Conservation (phyloP, 2,113 vertebrate genomes). For the Lamprologus ornatipinnis region DNA sequence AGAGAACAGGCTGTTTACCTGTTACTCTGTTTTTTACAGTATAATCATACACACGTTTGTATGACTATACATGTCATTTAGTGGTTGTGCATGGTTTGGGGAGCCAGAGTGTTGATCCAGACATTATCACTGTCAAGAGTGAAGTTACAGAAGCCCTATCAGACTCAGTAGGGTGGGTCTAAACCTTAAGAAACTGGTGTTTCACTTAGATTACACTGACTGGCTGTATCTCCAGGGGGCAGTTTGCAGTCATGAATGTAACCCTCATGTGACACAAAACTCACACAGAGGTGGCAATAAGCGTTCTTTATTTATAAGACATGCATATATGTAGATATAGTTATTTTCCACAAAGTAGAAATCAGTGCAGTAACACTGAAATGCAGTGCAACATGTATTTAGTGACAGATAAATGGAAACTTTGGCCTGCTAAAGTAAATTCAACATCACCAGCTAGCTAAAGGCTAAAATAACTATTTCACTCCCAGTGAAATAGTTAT, state of each 20-base stretch:
- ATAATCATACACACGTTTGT: accelerated
- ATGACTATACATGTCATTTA: neutral
- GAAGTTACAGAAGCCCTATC: neutral
- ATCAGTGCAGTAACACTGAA: neutral
- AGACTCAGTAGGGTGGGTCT: neutral
- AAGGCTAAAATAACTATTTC: neutral
- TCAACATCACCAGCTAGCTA: neutral
- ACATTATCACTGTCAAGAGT: neutral
- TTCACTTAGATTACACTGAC: neutral
- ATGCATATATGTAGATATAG: neutral
- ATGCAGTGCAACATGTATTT: neutral
- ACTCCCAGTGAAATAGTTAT: neutral
- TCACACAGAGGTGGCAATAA: neutral
- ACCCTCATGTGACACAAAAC: neutral
- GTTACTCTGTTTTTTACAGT: neutral
- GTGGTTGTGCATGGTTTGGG: neutral
- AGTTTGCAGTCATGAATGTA: neutral
- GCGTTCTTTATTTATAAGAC: neutral
- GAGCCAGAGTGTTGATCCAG: neutral
- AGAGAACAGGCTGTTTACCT: neutral
- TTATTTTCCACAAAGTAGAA: neutral
- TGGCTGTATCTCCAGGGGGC: neutral
- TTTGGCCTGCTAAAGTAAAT: neutral
- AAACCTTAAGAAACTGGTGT: neutral
- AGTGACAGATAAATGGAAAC: neutral